phyloP scores from a whole-genome alignment of 2,113 vertebrate species.

The Calyptommatus sinebrachiatus region DNA sequence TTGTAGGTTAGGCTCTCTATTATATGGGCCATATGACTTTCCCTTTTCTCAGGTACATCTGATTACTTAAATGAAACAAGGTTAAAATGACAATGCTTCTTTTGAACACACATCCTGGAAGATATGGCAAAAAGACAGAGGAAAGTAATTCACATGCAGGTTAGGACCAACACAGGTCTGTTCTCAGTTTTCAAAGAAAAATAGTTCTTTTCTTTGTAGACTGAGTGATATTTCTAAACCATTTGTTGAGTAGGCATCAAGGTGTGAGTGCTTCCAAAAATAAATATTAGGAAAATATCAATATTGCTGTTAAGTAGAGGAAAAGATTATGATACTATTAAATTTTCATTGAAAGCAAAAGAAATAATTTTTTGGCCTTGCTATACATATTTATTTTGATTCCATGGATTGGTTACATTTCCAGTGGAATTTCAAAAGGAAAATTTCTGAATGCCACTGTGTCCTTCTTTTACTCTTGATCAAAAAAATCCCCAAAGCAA shows the following conservation, averaged over 20 bases:
- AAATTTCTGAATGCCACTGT: slow-evolving; percentile 4
- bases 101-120: too few relatives aligned
- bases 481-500: background rate
- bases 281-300: background rate
- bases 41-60: too few relatives aligned
- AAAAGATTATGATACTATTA: background rate
- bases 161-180: too few relatives aligned
- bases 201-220: background rate
- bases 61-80: too few relatives aligned
- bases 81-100: too few relatives aligned
- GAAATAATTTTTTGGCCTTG: background rate
- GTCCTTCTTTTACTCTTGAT: slow-evolving; percentile 27
- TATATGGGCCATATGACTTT: too few relatives aligned
- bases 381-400: background rate
- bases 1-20: too few relatives aligned
- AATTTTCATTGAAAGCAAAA: background rate
- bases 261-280: slow-evolving; percentile 16
- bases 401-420: background rate
- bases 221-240: background rate
- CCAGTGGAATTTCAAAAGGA: slow-evolving; percentile 21
- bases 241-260: background rate
- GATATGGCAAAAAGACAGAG: too few relatives aligned
- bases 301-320: background rate
- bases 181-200: too few relatives aligned
- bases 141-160: too few relatives aligned